phyloP scores from a whole-genome alignment of 2,113 vertebrate species.

The Megaptera novaeangliae region DNA sequence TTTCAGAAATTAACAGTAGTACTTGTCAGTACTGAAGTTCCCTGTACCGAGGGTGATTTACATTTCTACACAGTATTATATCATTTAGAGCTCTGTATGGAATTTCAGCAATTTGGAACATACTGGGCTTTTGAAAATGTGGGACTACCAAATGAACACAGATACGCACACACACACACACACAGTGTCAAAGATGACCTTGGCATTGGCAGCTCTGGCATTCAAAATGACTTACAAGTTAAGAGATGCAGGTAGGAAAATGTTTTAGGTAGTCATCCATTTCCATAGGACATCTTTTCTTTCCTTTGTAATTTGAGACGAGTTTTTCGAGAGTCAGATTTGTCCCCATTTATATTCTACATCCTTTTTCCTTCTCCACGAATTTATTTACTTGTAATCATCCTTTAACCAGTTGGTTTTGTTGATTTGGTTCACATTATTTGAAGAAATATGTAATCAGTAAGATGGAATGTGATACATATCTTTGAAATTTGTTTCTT shows the following conservation, averaged over 20 bases:
- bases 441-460: slow-evolving; percentile 25
- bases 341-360: background rate
- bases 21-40: background rate
- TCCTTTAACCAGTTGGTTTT: background rate
- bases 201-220: slow-evolving; percentile 6
- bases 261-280: background rate
- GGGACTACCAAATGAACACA: background rate
- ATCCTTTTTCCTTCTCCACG: background rate
- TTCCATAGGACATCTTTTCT: background rate
- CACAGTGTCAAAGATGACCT: background rate
- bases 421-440: background rate
- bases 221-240: background rate
- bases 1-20: background rate
- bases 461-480: background rate
- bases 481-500: background rate
- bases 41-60: background rate
- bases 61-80: background rate
- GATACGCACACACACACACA: background rate
- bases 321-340: background rate
- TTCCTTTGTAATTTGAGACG: background rate
- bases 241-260: background rate
- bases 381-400: background rate
- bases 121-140: background rate
- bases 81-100: background rate
- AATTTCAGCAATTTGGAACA: background rate